Base-by-base conservation (phyloP, 2,113 vertebrate genomes). In the Apus apus region DNA sequence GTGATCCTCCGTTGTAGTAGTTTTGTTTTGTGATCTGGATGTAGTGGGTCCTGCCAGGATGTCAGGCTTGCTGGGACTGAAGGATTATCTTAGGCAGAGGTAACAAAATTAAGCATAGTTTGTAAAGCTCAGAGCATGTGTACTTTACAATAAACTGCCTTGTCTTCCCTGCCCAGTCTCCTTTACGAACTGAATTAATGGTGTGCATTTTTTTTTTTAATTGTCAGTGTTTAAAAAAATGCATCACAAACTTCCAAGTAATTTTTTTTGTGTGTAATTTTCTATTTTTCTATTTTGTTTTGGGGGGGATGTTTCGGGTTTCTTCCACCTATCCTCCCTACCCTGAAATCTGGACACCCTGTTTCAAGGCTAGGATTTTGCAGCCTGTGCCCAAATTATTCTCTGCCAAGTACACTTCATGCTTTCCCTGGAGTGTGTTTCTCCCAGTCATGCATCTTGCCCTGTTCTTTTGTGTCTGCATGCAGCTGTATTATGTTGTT, bases 401-500 rank as follows among this genome's bases (percentile, higher is more conserved):
- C 32, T 74, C 51, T 82, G 48, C 34, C 1, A 4, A 58, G 26
- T 36, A 48, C 68, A 36, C 58, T 78, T 75, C 16, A 10, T 68
- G 45, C 50, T 88, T 76, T 61, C 40, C 40, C n/a, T 65, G 58
- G 40, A 79, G 13, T 34, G 17, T 53, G 46, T 67, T 79, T 84
- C 43, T 68, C 50, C 46, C 36, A n/a, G 29, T 76, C 53, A 21
- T 0, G 0, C 27, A 26, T 82, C 76, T 87, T 77, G 40, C 75
- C 60, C 32, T 56, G 11, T 48, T 84, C 60, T 89, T 90, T 78
- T 87, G 21, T 79, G 45, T 61, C 73, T 78, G n/a, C 57, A 29
- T 83, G 79, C 20, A 15, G 56, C 64, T 8, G 8, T 87, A 34
- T 82, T 71, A 65, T 79, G 89, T 85, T 82, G 85, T 65, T 93